Base-by-base conservation (phyloP, 2,797 vertebrate genomes). In the Gymnoscopelus microlampas region DNA sequence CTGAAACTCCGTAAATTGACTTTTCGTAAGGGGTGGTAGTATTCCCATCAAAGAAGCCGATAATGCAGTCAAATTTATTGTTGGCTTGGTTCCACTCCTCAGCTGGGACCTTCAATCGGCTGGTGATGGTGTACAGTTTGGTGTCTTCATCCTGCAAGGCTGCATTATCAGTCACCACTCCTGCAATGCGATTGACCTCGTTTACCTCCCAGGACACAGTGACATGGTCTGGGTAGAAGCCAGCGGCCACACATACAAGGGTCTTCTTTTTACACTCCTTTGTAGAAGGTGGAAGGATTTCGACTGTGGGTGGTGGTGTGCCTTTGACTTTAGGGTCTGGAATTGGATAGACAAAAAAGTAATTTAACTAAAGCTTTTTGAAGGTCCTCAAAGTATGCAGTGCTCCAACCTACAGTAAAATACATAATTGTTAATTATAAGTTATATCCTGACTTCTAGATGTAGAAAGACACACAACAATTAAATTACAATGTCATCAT, bases 171-270 rank as follows among this genome's bases (percentile, higher is more conserved):
- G 89, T 94, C 0, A 80, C 72, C 35, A 89, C 81, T 4, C 63
- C 73, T 0, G 3, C 0, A 0, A 0, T 3, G 10, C 0, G 0
- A 0, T 0, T 0, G 0, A 0, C 0, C 0, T 0, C 35, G 2
- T 66, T 0, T 7, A 65, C 0, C 10, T 2, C 0, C 93, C 93
- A 94, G 60, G 0, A 12, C 8, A 92, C 71, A 0, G 0, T 3
- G 24, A 93, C 80, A 71, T 94, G 93, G 81, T 93, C 91, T 0
- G 93, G 93, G 80, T 93, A 94, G 80, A 93, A 93, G 0, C 0
- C 0, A 0, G 3, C 23, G 62, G 73, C 89, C 79, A 86, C 44
- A 62, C 93, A 93, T 7, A 93, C 76, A 2, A 94, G 8, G 32
- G 92, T 93, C 76, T 88, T 79, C 29, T 58, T 72, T 2, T 0